Conservation (phyloP, 2,888 invertebrate genomes). For the Fragum whitleyi region DNA sequence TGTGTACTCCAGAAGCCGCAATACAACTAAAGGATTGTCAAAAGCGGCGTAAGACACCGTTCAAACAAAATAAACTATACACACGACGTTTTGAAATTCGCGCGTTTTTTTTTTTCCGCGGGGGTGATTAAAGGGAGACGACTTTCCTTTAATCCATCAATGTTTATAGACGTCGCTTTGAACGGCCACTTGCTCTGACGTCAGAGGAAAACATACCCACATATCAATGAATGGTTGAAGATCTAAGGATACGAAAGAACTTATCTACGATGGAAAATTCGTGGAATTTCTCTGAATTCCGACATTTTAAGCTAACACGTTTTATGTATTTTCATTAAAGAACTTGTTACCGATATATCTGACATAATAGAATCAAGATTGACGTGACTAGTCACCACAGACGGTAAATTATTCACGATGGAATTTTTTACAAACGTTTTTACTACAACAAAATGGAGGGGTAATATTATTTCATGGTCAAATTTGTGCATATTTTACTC, state of each 20-base stretch:
- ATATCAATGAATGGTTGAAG: slow-evolving; percentile 56
- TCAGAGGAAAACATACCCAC: slow-evolving; percentile 46
- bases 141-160: not conserved
- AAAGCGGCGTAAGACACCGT: too few species aligned
- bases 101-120: too few species aligned
- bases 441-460: slow-evolving; percentile 59
- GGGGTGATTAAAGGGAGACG: not conserved
- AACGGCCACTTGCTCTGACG: slow-evolving; percentile 64
- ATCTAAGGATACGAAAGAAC: slow-evolving; percentile 16
- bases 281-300: slow-evolving; percentile 24
- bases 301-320: slow-evolving; percentile 8
- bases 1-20: too few species aligned
- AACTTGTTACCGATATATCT: not conserved
- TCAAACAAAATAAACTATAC: too few species aligned
- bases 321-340: slow-evolving; percentile 7
- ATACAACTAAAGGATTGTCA: too few species aligned
- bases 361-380: not conserved
- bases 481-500: slow-evolving; percentile 30
- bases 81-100: too few species aligned
- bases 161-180: slow-evolving; percentile 51
- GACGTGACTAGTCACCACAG: not conserved
- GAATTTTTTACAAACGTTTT: slow-evolving; percentile 47
- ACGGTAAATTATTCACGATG: slow-evolving; percentile 25
- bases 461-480: not conserved
- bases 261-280: slow-evolving; percentile 20